A percentile compares a stretch with the other conserved stretches of the same genome.
Evolutionary conservation across 2,113 vertebrate genomes (phyloP).

Genomic region (Tyrannus savana): DNA sequence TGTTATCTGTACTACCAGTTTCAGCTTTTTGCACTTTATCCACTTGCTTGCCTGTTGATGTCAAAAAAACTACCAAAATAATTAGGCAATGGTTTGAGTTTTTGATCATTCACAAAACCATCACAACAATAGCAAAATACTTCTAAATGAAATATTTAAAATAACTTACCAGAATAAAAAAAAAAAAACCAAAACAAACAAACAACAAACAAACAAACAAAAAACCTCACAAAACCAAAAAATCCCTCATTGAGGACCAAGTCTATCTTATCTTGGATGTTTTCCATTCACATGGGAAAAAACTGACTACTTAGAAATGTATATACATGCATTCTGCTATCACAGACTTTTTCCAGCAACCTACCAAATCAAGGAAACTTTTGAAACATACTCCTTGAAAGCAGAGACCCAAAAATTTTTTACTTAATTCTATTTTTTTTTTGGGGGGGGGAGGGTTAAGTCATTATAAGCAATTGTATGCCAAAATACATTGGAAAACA

Average conservation of each 20-base stretch:
- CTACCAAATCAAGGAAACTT: not conserved
- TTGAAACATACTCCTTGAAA: not conserved
- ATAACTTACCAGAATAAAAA: not conserved
- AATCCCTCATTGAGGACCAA: not conserved
- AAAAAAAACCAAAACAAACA: not conserved
- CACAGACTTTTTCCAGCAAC: not conserved
- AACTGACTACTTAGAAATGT: not conserved
- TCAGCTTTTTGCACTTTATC: not conserved
- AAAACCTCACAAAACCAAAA: not conserved
- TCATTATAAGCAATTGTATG: not conserved
- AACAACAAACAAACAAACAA: too few species aligned
- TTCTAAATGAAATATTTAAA: not conserved
- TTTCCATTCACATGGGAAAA: not conserved
- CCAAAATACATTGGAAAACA: not conserved
- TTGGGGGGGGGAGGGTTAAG: not conserved
- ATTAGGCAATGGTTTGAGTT: not conserved
- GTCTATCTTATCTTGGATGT: not conserved
- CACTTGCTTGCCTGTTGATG: not conserved
- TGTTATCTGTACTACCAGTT: not conserved
- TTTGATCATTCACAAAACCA: not conserved
- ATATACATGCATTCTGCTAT: not conserved
- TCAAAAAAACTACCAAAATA: not conserved
- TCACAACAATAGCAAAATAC: not conserved
- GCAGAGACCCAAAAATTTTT: not conserved
- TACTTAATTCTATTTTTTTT: not conserved